Evolutionary conservation across 2,888 invertebrate species (phyloP).

Genomic region (Caenorhabditis sinica): DNA sequence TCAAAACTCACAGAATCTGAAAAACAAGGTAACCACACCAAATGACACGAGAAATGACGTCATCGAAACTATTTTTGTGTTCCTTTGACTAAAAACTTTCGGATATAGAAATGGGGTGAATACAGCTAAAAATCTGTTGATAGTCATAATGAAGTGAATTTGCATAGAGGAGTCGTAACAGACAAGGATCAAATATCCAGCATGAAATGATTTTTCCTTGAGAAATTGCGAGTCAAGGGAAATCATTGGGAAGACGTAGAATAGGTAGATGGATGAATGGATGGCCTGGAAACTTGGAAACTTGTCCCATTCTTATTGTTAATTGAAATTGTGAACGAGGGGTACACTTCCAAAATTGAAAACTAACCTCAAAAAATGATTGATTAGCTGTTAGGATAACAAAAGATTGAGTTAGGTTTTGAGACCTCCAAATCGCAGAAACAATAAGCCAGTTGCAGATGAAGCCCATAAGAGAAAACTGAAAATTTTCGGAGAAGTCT

Average conservation of each 20-base stretch:
- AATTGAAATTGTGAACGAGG: too few species aligned
- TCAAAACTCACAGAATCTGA: slow-evolving; percentile 19
- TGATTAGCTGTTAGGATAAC: neutral
- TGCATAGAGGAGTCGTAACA: slow-evolving; percentile 29
- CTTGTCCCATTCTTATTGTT: too few species aligned
- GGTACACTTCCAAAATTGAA: neutral
- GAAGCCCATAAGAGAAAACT: neutral
- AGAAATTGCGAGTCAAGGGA: neutral
- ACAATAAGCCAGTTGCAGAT: slow-evolving; percentile 5
- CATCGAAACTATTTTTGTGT: neutral
- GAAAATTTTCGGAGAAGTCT: neutral
- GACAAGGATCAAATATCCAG: slow-evolving; percentile 18
- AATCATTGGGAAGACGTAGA: slow-evolving; percentile 32
- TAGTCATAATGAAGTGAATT: slow-evolving; percentile 35
- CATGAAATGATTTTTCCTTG: slow-evolving; percentile 12
- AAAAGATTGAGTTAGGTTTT: neutral
- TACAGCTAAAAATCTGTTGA: slow-evolving; percentile 25
- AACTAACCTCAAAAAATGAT: neutral
- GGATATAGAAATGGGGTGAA: slow-evolving; percentile 18
- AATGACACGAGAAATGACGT: neutral
- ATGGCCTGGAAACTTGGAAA: slow-evolving; percentile 38
- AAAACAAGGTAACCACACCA: slow-evolving; percentile 8
- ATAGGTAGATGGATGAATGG: slow-evolving; percentile 19
- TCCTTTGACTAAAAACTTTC: slow-evolving; percentile 2
- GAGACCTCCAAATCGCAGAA: neutral